A percentile compares a stretch with the other conserved stretches of the same genome.
Evolutionary conservation across 2,113 vertebrate genomes (phyloP).

Genomic region (Psephotus haematonotus): DNA sequence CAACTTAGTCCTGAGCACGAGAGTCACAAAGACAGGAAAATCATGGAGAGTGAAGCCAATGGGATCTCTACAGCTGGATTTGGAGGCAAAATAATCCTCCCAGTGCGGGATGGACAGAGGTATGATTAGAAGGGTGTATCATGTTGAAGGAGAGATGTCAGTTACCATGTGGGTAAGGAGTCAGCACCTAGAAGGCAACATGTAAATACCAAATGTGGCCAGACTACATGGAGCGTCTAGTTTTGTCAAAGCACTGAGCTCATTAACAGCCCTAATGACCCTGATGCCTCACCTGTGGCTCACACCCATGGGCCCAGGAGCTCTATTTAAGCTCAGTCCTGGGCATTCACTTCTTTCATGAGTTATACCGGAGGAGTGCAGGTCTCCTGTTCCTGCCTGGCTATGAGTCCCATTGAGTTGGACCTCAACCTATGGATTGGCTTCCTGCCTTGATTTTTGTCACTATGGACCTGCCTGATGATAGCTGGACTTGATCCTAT

Average conservation of each 20-base stretch:
- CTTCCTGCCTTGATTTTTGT: not conserved
- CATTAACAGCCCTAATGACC: not conserved
- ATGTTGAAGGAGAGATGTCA: not conserved
- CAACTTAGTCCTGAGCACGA: rapidly evolving
- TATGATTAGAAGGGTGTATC: not conserved
- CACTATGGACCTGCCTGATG: not conserved
- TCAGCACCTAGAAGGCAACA: not conserved
- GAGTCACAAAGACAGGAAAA: not conserved
- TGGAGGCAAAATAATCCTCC: not conserved
- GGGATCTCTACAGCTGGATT: not conserved
- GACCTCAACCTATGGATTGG: not conserved
- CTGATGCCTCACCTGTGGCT: not conserved
- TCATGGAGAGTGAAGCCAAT: not conserved
- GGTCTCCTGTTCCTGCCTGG: not conserved
- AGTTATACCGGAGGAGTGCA: rapidly evolving
- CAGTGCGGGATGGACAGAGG: not conserved
- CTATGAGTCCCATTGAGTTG: not conserved
- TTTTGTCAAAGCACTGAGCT: not conserved
- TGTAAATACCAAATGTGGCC: slow-evolving; percentile 3
- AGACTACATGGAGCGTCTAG: slow-evolving; percentile 22
- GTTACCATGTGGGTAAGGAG: not conserved
- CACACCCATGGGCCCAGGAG: not conserved
- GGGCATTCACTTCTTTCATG: not conserved
- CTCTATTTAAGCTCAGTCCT: not conserved
- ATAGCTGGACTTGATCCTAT: not conserved